These are phyloP conservation scores for Euwallacea similis DNA, from an alignment of 1,140 invertebrate genomes.

Conservation along the genomic window DNA sequence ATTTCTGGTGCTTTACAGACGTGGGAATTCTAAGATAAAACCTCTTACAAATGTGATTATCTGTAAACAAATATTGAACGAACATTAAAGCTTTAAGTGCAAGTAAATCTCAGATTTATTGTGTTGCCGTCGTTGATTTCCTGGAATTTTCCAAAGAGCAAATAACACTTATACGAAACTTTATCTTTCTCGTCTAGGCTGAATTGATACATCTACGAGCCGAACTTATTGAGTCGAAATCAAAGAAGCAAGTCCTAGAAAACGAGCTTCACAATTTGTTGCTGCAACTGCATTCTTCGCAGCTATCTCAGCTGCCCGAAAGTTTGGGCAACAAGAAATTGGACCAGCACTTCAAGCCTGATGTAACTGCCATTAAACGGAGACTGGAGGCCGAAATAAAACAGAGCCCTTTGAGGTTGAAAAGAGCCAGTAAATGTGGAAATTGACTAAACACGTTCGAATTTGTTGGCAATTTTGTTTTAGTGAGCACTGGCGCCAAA, in stretches of 20 bases:
- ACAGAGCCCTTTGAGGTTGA: constrained; percentile 50
- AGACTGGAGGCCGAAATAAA: constrained; percentile 54
- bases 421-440: constrained; percentile 24
- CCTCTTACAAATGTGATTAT: constrained; percentile 15
- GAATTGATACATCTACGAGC: constrained; percentile 72
- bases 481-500: constrained; percentile 30
- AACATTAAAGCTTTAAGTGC: no score
- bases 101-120: no score
- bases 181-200: constrained; percentile 59
- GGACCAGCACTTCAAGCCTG: constrained; percentile 50
- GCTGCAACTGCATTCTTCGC: constrained; percentile 64
- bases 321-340: constrained; percentile 52
- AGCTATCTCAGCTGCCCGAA: constrained; percentile 56
- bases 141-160: no score
- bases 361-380: constrained; percentile 52
- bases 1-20: constrained; percentile 10
- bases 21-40: constrained; percentile 23
- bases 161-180: no score
- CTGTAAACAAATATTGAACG: constrained; percentile 19
- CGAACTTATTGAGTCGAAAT: constrained; percentile 67
- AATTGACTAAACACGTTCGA: constrained; percentile 3
- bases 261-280: constrained; percentile 66
- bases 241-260: constrained; percentile 61
- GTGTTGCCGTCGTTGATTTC: no score
- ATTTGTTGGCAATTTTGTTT: not conserved